Conservation (phyloP, 2,888 invertebrate genomes). For the Polydrusus cervinus region DNA sequence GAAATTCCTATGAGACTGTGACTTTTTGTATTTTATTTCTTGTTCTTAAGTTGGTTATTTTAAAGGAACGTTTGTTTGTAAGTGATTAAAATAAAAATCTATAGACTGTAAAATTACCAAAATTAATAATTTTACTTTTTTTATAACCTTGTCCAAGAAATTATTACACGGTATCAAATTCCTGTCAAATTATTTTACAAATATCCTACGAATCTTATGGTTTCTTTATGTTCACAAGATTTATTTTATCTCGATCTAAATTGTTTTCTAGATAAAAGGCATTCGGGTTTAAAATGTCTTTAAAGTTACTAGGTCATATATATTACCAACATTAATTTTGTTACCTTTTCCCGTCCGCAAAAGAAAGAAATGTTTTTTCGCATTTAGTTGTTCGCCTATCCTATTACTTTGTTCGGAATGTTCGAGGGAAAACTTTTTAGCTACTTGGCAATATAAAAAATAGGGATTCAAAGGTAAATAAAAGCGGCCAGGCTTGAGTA, state of each 20-base stretch:
- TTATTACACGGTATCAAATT: too few species aligned
- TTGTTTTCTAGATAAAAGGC: slow-evolving; percentile 2
- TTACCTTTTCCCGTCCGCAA: background rate
- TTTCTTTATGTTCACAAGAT: background rate
- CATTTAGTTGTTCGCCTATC: slow-evolving; percentile 1
- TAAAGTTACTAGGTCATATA: background rate
- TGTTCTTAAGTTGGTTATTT: too few species aligned
- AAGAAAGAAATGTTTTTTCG: background rate
- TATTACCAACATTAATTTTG: background rate
- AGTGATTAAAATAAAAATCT: too few species aligned
- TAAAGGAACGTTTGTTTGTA: too few species aligned
- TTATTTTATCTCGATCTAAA: background rate
- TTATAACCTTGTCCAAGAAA: too few species aligned
- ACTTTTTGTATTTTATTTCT: too few species aligned
- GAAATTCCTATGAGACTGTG: too few species aligned
- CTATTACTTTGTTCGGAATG: background rate
- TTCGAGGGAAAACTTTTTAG: background rate
- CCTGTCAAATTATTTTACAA: background rate
- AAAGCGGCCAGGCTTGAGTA: background rate
- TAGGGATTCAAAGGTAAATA: background rate
- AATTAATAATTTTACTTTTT: too few species aligned
- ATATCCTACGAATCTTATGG: background rate
- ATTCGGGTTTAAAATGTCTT: slow-evolving; percentile 7
- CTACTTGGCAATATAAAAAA: background rate
- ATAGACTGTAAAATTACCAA: too few species aligned